Conservation (phyloP, 1,140 invertebrate species). For the Acyrthosiphon pisum region DNA sequence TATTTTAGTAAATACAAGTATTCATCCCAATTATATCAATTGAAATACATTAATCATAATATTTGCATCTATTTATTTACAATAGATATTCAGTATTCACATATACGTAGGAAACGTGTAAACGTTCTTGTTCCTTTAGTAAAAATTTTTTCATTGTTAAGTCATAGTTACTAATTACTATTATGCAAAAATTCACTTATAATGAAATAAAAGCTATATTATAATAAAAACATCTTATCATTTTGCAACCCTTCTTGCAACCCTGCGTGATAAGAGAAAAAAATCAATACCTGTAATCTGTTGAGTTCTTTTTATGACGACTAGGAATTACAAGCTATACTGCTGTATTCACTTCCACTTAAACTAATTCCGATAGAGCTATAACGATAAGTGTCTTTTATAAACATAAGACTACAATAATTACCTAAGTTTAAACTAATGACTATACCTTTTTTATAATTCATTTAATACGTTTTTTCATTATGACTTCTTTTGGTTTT, state of each 20-base stretch:
- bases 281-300: slow-evolving; percentile 33
- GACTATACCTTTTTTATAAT: neutral
- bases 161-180: neutral
- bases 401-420: neutral
- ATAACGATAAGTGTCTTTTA: neutral
- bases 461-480: neutral
- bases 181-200: neutral
- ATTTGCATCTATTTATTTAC: neutral
- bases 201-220: neutral
- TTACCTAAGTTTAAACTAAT: neutral
- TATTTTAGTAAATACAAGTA: neutral
- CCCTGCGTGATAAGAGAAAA: slow-evolving; percentile 15
- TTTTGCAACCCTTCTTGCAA: slow-evolving; percentile 4
- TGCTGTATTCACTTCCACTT: neutral
- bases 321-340: no score
- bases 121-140: neutral
- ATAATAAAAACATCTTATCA: neutral
- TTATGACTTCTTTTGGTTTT: slow-evolving; percentile 44
- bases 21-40: neutral
- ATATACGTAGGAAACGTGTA: neutral
- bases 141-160: neutral
- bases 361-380: neutral
- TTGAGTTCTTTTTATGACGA: neutral
- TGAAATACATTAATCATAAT: neutral
- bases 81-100: neutral